Evolutionary conservation across 2,888 invertebrate species (phyloP), one percentile per base, ranked within the genome.

Genomic region (Drosophila subsilvestris): DNA sequence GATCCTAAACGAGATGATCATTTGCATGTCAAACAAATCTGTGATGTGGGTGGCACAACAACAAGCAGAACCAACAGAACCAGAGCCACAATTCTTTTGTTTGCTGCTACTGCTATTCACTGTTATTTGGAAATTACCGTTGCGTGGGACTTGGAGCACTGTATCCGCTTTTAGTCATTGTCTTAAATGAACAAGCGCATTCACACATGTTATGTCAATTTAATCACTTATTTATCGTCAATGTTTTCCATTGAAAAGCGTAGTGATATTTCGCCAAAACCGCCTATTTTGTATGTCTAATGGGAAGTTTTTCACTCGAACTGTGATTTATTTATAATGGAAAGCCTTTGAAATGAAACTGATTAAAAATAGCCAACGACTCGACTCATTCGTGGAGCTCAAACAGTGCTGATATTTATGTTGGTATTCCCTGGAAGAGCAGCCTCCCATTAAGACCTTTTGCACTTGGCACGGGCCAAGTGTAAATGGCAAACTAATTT

Each of bases 11-110:
- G 18, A 55, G 54, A 70, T 73, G 63, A 69, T 71, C 53, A 53
- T 69, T 69, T 69, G 67, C 57, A 71, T 86, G 80, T 86, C 85
- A 78, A 84, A 51, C 70, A 62, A 80, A 80, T 78, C 59, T 74
- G 51, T 62, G 50, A 69, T 67, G 71, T 62, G 63, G 76, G 70
- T 32, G 73, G 63, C 68, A 56, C 48, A 48, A 66, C 29, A 3
- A 22, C 22, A 22, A 22, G 22, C 29, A 10, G 10, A 10, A 29
- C 10, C 48, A 42, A 3, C 3, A 22, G 47, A 54, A 54, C 51
- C 51, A 43, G 32, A 32, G 29, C 12, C 49, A 42, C n/a, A 37
- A 44, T 27, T 60, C 12, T 43, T 56, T 55, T 70, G 22, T 27
- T 61, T 32, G 1, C 18, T 4, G 63, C 60, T 78, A 7, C 51